Base-by-base conservation (phyloP, 37 sponge, comb jelly and placozoan species). In the Tethya wilhelma region DNA sequence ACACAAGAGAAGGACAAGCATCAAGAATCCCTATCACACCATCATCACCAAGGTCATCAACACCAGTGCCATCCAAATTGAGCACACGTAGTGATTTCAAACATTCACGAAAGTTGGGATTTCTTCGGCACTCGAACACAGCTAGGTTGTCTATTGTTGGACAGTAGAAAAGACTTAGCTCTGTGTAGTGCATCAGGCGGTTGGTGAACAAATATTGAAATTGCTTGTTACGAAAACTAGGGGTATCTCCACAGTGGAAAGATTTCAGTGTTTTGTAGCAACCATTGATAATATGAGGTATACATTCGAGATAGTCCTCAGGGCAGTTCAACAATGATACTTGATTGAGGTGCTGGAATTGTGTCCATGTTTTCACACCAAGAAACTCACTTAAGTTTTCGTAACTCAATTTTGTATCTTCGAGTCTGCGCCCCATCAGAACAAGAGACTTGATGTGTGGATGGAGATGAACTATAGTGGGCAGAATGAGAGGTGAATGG, bases 81-180 rank as follows among this genome's bases (percentile, higher is more conserved):
- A 78, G 66, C 26, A 38, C 55, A 32, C 53, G 33, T 26, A 78
- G 66, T 2, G 0, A 12, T 7, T 34, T 40, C 1, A 78, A 26
- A 49, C 78, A 62, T 19, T 0, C 39, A 1, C 38, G 22, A 14
- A 77, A 32, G 29, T 64, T 40, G 30, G 43, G 12, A 49, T 30
- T 62, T 23, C 3, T 32, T 33, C 44, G 30, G 6, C 66, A 45
- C 1, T 29, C 0, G 44, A 12, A 78, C 53, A 78, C 25, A 14
- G 66, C 30, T 26, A 49, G 26, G 40, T 78, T 66, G 31, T 65
- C 78, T 31, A 64, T 64, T 1, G 31, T 8, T 1, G 60, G 9
- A 46, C 66, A 78, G 78, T 78, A 49, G 36, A 66, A 65, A n/a
- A 78, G 22, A 33, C 78, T 78, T 32, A 78, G 53, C 17, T 78